Conservation (phyloP, 2,113 vertebrate genomes). For the Ophiodon elongatus region DNA sequence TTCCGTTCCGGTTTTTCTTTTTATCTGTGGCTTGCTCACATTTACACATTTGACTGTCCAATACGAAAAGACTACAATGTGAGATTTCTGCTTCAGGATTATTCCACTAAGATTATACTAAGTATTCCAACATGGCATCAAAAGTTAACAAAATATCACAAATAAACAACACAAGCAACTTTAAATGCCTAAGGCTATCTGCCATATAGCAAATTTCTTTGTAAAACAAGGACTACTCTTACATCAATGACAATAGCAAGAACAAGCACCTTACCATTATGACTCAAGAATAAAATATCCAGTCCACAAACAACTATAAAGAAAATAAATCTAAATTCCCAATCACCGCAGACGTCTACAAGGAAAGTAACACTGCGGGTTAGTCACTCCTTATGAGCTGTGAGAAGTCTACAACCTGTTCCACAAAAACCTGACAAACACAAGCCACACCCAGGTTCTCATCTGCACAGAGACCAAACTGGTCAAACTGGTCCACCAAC, state of each 20-base stretch:
- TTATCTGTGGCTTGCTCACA: conserved; percentile 18
- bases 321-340: not conserved
- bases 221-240: not conserved
- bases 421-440: conserved; percentile 60
- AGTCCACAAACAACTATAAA: conserved; percentile 9
- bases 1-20: not conserved
- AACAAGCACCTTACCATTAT: conserved; percentile 70
- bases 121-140: not conserved
- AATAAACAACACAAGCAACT: not conserved
- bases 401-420: conserved; percentile 71
- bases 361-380: conserved; percentile 23
- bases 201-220: conserved; percentile 1
- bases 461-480: conserved; percentile 58
- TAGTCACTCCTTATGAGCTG: conserved; percentile 49
- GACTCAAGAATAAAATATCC: conserved; percentile 11
- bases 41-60: not conserved
- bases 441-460: conserved; percentile 65
- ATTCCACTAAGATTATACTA: not conserved
- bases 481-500: conserved; percentile 60
- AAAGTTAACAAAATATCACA: not conserved
- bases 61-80: not conserved
- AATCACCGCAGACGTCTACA: conserved; percentile 1
- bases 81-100: not conserved
- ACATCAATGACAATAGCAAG: conserved; percentile 9
- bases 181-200: not conserved